These are phyloP conservation scores for Nomada goodeniana DNA, from an alignment of 2,888 invertebrate genomes.

Conservation along the genomic window DNA sequence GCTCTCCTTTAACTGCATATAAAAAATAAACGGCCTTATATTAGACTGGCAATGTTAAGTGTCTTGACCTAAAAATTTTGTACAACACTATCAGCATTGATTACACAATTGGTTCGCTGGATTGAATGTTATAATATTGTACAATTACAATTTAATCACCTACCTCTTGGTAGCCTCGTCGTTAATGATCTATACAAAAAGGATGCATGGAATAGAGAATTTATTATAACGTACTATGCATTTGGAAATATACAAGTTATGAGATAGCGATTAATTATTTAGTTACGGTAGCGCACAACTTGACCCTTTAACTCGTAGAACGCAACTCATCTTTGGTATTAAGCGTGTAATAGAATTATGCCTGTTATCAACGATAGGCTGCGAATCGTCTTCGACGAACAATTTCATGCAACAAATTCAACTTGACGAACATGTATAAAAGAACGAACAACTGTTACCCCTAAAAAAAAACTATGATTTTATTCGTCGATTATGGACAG, in stretches of 20 bases:
- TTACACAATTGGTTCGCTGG: not conserved
- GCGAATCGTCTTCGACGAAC: conserved; percentile 9
- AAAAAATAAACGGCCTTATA: not conserved
- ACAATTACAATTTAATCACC: conserved; percentile 3
- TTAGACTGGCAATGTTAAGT: not conserved
- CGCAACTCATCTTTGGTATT: conserved; percentile 71
- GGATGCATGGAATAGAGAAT: conserved; percentile 70
- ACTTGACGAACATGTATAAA: too few relatives aligned
- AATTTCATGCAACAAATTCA: conserved; percentile 2
- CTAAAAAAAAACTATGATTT: conserved; percentile 2
- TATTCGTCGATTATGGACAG: conserved; percentile 27
- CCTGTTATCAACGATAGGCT: conserved; percentile 31
- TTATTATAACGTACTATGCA: conserved; percentile 69
- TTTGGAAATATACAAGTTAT: conserved; percentile 70
- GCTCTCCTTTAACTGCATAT: not conserved
- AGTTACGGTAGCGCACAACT: conserved; percentile 57
- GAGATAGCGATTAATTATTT: conserved; percentile 54
- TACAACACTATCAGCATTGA: too few relatives aligned
- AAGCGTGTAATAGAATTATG: conserved; percentile 53
- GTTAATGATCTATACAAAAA: conserved; percentile 27
- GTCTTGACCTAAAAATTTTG: not conserved
- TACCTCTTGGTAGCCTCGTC: conserved; percentile 25
- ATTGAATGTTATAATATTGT: not conserved
- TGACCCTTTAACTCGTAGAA: conserved; percentile 60
- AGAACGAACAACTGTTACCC: not conserved